Conservation (phyloP, 1,140 invertebrate species). For the Apis cerana region DNA sequence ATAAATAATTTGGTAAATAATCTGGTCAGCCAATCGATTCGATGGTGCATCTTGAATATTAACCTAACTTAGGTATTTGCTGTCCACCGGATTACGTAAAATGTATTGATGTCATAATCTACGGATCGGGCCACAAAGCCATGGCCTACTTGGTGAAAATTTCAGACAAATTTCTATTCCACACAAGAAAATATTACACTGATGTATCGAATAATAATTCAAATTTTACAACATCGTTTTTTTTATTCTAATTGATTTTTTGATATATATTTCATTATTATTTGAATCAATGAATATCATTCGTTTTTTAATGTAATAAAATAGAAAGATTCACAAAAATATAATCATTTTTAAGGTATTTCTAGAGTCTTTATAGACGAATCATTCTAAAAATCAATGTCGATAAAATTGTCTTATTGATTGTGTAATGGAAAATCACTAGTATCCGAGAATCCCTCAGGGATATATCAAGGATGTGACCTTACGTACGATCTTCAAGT, state of each 20-base stretch:
- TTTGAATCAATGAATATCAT: neutral
- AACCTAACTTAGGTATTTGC: constrained; percentile 43
- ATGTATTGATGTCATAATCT: constrained; percentile 49
- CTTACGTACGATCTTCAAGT: constrained; percentile 35
- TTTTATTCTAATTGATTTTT: neutral
- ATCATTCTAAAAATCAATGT: neutral
- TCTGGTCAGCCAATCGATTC: constrained; percentile 17
- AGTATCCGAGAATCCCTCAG: constrained; percentile 21
- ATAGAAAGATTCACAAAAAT: neutral
- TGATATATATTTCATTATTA: neutral
- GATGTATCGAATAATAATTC: constrained; percentile 45
- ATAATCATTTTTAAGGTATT: constrained; percentile 12
- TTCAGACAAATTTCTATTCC: constrained; percentile 51
- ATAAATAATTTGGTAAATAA: constrained; percentile 31
- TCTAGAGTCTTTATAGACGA: neutral
- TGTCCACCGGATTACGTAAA: constrained; percentile 37
- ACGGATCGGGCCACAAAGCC: constrained; percentile 39
- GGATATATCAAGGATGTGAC: constrained; percentile 39
- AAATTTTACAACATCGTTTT: constrained; percentile 22
- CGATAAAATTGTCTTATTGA: constrained; percentile 22
- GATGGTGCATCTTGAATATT: constrained; percentile 44
- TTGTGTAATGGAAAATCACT: constrained; percentile 46
- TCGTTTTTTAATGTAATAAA: neutral
- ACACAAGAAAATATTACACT: constrained; percentile 27
- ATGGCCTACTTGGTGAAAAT: constrained; percentile 52